These are phyloP conservation scores for Antedon mediterranea DNA, from an alignment of 53 echinoderm and acorn worm genomes.

Conservation along the genomic window DNA sequence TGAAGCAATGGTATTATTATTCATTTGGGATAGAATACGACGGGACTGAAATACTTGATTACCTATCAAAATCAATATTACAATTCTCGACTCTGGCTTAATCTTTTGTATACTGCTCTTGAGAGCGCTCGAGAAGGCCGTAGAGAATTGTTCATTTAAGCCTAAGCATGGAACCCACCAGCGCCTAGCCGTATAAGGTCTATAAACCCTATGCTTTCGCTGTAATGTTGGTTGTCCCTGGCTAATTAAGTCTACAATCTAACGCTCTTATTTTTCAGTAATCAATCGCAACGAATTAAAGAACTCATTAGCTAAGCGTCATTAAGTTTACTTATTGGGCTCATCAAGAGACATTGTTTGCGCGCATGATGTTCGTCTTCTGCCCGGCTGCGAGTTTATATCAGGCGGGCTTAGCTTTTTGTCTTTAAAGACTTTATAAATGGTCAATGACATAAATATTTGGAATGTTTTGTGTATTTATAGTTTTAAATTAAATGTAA, in stretches of 20 bases:
- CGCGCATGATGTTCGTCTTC: not conserved
- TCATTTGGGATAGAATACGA: not conserved
- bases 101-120: not conserved
- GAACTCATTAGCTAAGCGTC: not conserved
- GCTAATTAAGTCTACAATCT: not conserved
- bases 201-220: not conserved
- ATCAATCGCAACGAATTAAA: conserved; percentile 1
- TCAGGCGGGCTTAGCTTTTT: too few species aligned
- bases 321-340: not conserved
- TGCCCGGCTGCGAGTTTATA: too few species aligned
- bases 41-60: not conserved
- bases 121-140: not conserved
- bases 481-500: too few species aligned
- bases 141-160: not conserved
- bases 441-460: too few species aligned
- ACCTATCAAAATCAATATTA: not conserved
- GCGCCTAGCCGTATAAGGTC: not conserved
- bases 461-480: too few species aligned
- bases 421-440: too few species aligned
- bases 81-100: not conserved
- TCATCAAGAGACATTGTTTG: not conserved
- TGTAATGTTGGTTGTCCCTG: not conserved
- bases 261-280: not conserved
- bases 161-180: not conserved
- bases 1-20: not conserved